Percentiles rank a stretch among this genome's conserved stretches.
Conservation (phyloP, 2,888 invertebrate genomes). For the Leucophenga montana region DNA sequence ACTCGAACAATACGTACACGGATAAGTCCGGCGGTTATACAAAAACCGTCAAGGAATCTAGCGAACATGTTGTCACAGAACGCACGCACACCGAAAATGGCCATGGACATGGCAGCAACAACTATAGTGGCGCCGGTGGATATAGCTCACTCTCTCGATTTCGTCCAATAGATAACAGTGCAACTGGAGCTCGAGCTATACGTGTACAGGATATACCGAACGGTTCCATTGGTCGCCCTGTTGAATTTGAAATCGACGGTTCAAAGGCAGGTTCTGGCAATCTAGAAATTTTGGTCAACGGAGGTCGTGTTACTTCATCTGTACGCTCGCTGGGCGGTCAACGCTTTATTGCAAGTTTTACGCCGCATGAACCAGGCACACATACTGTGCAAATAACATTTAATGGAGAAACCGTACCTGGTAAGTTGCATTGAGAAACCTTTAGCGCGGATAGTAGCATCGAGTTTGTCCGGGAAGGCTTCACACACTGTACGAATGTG, state of each 20-base stretch:
- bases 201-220: conserved; percentile 89
- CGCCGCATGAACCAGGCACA: conserved; percentile 87
- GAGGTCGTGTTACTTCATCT: conserved; percentile 94
- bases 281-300: conserved; percentile 95
- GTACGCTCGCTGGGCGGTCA: conserved; percentile 93
- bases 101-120: conserved; percentile 38
- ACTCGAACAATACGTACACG: conserved; percentile 70
- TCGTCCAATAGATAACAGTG: conserved; percentile 76
- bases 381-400: conserved; percentile 95
- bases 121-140: conserved; percentile 54
- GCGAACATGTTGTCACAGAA: conserved; percentile 71
- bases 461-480: too few species aligned
- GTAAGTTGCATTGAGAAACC: conserved; percentile 76
- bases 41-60: conserved; percentile 72
- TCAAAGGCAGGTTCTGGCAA: conserved; percentile 97
- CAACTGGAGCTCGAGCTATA: conserved; percentile 86
- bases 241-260: conserved; percentile 98
- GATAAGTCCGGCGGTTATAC: conserved; percentile 70
- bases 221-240: conserved; percentile 91
- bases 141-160: conserved; percentile 70
- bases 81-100: conserved; percentile 55
- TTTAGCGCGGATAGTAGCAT: too few species aligned
- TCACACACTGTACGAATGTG: too few species aligned
- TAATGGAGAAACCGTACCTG: conserved; percentile 91
- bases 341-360: conserved; percentile 92